Base-by-base conservation (phyloP, 2,888 invertebrate genomes). In the Dilophus febrilis region DNA sequence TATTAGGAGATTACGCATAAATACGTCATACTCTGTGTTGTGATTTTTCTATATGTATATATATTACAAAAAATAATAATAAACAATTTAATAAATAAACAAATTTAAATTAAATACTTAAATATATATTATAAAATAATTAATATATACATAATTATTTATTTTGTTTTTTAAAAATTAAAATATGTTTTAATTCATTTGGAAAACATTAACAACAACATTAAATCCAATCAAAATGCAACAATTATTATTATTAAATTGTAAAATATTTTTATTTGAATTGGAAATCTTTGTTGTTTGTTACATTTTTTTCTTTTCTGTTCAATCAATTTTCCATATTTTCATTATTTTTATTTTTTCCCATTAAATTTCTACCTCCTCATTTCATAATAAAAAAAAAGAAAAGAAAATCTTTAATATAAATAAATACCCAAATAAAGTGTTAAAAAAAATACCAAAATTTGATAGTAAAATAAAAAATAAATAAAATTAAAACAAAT, bases 401-500 rank as follows among this genome's bases (percentile, higher is more conserved):
- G n/a, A n/a, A n/a, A n/a, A n/a, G n/a, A n/a, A n/a, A n/a, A n/a
- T n/a, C n/a, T n/a, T n/a, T n/a, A n/a, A n/a, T n/a, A n/a, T n/a
- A n/a, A n/a, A n/a, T n/a, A n/a, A 22, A 22, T 22, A 6, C 22
- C 22, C 5, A 6, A 22, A 18, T 18, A 19, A 34, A 18, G 34
- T 33, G 19, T 17, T 34, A 34, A 17, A 34, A 18, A 13, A 32
- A 32, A 32, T 13, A 17, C 11, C 11, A 34, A 16, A 34, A 34
- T 34, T 34, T 34, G 34, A 34, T 34, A 34, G 19, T 34, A 34
- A 34, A 22, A 22, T 22, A 22, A 6, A 22, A 22, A 22, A 22
- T 22, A 22, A 22, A 6, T 22, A 22, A 22, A 22, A n/a, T n/a
- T n/a, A n/a, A n/a, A 33, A 33, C 33, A 16, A 11, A 60, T 60